A percentile compares a stretch with the other conserved stretches of the same genome.
phyloP scores from a whole-genome alignment of 2,113 vertebrate genomes.

The Hippocampus abdominalis region DNA sequence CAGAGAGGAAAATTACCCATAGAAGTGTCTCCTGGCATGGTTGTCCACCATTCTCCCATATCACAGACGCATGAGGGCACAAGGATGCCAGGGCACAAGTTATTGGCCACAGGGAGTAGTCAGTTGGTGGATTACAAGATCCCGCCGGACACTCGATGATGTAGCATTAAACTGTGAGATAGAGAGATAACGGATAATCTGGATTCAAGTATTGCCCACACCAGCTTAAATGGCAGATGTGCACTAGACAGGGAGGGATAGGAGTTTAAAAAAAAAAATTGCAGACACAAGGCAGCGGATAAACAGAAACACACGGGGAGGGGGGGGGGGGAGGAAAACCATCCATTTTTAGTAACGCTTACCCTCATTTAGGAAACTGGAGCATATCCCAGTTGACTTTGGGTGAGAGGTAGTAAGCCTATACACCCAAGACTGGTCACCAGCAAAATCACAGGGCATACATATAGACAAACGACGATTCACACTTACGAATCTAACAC shows the following conservation, averaged over 20 bases:
- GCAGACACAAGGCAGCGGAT: slow-evolving; percentile 14
- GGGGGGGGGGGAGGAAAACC: neutral
- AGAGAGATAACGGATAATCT: slow-evolving; percentile 64
- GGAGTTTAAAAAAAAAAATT: slow-evolving; percentile 13
- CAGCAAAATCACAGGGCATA: neutral
- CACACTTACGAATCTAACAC: neutral
- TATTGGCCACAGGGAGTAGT: slow-evolving; percentile 46
- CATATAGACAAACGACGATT: neutral
- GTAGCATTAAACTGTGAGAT: slow-evolving; percentile 46
- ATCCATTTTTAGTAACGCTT: neutral
- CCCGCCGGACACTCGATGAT: slow-evolving; percentile 77
- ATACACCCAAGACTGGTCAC: neutral
- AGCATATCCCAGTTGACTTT: too few species aligned
- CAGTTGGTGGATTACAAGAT: slow-evolving; percentile 46
- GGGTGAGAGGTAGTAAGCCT: too few species aligned
- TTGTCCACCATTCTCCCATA: slow-evolving; percentile 89
- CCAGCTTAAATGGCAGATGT: slow-evolving; percentile 60
- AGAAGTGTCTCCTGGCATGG: slow-evolving; percentile 76
- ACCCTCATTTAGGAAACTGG: neutral
- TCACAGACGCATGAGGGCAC: slow-evolving; percentile 70
- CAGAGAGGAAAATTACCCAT: slow-evolving; percentile 72
- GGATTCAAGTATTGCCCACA: slow-evolving; percentile 51
- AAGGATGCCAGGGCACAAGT: slow-evolving; percentile 64
- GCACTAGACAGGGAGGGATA: slow-evolving; percentile 21
- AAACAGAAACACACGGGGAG: neutral